Percentiles rank a stretch among this genome's conserved stretches.
These are phyloP conservation scores for Lepidotrigona ventralis DNA, from an alignment of 1,140 invertebrate species.

Conservation along the genomic window DNA sequence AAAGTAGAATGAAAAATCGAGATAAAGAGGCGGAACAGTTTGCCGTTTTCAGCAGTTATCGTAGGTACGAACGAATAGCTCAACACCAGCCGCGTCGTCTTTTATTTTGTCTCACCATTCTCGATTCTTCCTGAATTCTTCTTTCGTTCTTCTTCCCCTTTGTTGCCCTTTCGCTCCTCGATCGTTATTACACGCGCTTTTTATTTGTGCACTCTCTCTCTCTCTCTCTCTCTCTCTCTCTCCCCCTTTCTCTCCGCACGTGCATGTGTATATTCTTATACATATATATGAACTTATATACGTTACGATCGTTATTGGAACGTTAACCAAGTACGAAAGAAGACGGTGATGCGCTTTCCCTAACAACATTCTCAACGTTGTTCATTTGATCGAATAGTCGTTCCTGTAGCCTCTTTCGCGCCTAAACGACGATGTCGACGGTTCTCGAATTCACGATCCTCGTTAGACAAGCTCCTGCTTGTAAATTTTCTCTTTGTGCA, in stretches of 20 bases:
- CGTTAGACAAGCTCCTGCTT: conserved; percentile 76
- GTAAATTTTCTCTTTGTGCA: conserved; percentile 89
- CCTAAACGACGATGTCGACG: conserved; percentile 48
- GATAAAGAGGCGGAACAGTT: conserved; percentile 47
- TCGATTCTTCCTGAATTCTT: conserved; percentile 20
- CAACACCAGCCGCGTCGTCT: conserved; percentile 10
- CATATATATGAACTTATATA: too few relatives aligned
- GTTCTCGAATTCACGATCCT: not conserved
- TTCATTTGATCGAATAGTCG: not conserved
- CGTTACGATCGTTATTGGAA: not conserved
- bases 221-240: not conserved
- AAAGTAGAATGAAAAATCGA: conserved; percentile 64
- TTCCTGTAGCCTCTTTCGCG: conserved; percentile 8
- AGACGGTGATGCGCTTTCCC: not conserved
- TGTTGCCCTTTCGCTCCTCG: not conserved
- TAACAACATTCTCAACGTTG: not conserved
- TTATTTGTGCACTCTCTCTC: too few relatives aligned
- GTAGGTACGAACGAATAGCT: not conserved
- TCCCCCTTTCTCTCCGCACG: not conserved
- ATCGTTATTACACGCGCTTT: not conserved
- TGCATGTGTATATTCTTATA: not conserved
- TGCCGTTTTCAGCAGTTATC: not conserved
- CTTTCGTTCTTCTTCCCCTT: not conserved
- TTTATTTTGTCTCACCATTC: conserved; percentile 41
- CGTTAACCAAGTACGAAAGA: conserved; percentile 4